Evolutionary conservation across 2,797 vertebrate species (phyloP).

Genomic region (Falco concolor): DNA sequence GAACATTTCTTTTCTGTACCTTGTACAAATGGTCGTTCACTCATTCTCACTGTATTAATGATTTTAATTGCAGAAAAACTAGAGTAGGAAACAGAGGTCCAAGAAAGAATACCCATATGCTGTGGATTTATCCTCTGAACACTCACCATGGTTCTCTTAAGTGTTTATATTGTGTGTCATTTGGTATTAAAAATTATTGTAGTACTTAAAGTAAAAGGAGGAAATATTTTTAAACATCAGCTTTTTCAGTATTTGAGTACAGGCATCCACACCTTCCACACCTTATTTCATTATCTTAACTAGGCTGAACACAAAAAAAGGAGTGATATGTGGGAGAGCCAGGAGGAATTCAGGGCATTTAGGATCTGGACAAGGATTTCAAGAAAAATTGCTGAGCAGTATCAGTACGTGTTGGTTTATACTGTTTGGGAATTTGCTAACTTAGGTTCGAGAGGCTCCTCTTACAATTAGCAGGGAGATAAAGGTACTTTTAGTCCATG

Average conservation of each 20-base stretch:
- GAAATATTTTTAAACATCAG: neutral
- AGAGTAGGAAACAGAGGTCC: neutral
- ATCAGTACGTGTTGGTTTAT: neutral
- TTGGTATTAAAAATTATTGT: neutral
- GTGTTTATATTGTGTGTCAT: neutral
- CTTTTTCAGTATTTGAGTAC: neutral
- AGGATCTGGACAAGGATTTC: neutral
- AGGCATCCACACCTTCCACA: neutral
- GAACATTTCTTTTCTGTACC: neutral
- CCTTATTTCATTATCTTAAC: neutral
- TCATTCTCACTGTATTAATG: neutral
- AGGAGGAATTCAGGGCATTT: neutral
- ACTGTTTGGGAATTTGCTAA: neutral
- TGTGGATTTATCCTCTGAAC: neutral
- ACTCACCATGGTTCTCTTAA: neutral
- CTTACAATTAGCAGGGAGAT: neutral
- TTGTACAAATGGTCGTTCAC: neutral
- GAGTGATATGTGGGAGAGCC: fast-evolving
- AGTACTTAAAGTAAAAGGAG: neutral
- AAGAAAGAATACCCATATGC: neutral
- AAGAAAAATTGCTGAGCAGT: neutral
- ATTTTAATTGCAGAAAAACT: neutral
- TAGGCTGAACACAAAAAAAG: neutral
- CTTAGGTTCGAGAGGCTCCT: neutral
- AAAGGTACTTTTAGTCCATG: neutral